A percentile compares a stretch with the other conserved stretches of the same genome.
Conservation (phyloP, 2,888 invertebrate species). For the Seira ritae region DNA sequence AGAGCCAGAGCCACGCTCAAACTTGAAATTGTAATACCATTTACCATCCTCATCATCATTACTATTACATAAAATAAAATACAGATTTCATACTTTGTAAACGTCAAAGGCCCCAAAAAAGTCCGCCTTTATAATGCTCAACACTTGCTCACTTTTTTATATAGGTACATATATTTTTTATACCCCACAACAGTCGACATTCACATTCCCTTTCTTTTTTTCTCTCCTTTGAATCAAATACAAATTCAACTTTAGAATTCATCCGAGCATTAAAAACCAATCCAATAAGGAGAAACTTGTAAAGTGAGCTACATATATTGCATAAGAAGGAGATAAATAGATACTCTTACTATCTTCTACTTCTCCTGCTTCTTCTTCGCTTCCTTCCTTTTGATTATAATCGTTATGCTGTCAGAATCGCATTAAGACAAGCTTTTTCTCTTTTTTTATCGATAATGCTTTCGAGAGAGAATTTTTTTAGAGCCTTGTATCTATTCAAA, state of each 20-base stretch:
- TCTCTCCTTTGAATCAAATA: slow-evolving; percentile 8
- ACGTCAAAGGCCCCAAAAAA: slow-evolving; percentile 53
- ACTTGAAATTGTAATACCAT: slow-evolving; percentile 23
- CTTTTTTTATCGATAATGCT: slow-evolving; percentile 59
- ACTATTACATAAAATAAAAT: slow-evolving; percentile 36
- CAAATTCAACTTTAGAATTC: no score
- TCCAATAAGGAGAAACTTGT: no score
- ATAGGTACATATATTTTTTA: slow-evolving; percentile 4
- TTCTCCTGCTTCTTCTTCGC: slow-evolving; percentile 23
- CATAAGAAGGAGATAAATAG: no score
- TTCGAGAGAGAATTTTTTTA: no score
- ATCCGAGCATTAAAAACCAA: slow-evolving; percentile 38
- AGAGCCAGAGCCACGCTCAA: no score
- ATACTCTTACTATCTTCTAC: slow-evolving; percentile 22
- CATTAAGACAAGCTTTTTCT: slow-evolving; percentile 68
- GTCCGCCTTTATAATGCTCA: slow-evolving; percentile 58
- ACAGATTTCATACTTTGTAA: slow-evolving; percentile 57
- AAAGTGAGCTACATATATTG: no score
- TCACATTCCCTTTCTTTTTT: not conserved
- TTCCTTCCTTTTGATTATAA: slow-evolving; percentile 67
- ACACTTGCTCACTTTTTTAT: slow-evolving; percentile 36
- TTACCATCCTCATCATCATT: slow-evolving; percentile 29
- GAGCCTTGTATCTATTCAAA: slow-evolving; percentile 50
- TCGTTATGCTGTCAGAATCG: slow-evolving; percentile 71
- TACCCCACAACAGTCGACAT: slow-evolving; percentile 19